A percentile compares a stretch with the other conserved stretches of the same genome.
Conservation (phyloP, 2,113 vertebrate species). For the Ctenomys sociabilis region DNA sequence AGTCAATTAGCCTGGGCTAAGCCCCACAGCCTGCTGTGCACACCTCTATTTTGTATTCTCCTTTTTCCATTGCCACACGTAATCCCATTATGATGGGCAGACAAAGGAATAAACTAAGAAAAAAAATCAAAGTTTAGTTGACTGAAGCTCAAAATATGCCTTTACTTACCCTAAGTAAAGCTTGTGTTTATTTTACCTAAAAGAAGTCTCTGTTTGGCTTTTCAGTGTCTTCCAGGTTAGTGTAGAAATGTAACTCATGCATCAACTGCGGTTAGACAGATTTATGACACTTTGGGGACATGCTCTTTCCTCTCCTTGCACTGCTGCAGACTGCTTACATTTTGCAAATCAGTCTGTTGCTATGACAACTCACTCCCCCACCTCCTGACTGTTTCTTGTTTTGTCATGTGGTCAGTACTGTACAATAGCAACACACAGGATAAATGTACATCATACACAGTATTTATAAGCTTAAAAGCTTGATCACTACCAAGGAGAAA, state of each 20-base stretch:
- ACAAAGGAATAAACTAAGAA: slow-evolving; percentile 92
- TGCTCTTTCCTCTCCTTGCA: slow-evolving; percentile 96
- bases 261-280: slow-evolving; percentile 96
- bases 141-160: slow-evolving; percentile 82
- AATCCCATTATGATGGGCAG: slow-evolving; percentile 97
- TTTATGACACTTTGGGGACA: slow-evolving; percentile 99
- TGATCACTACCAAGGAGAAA: slow-evolving; percentile 82
- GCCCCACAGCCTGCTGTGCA: slow-evolving; percentile 97
- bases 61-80: slow-evolving; percentile 95
- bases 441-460: slow-evolving; percentile 81
- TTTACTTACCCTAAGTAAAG: slow-evolving; percentile 88
- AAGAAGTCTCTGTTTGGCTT: slow-evolving; percentile 90
- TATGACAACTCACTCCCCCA: slow-evolving; percentile 91
- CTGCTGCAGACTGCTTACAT: slow-evolving; percentile 97
- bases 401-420: slow-evolving; percentile 91
- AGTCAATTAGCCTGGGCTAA: slow-evolving; percentile 99
- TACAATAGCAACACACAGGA: slow-evolving; percentile 88
- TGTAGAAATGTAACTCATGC: slow-evolving; percentile 96
- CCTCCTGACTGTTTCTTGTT: slow-evolving; percentile 90
- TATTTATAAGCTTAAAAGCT: slow-evolving; percentile 85
- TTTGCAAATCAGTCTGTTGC: slow-evolving; percentile 99
- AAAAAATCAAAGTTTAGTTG: slow-evolving; percentile 87
- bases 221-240: slow-evolving; percentile 92
- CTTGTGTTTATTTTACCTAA: slow-evolving; percentile 87
- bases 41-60: slow-evolving; percentile 99